Percentiles rank a stretch among this genome's conserved stretches.
phyloP scores from a whole-genome alignment of 2,113 vertebrate species.

The Morone chrysops region DNA sequence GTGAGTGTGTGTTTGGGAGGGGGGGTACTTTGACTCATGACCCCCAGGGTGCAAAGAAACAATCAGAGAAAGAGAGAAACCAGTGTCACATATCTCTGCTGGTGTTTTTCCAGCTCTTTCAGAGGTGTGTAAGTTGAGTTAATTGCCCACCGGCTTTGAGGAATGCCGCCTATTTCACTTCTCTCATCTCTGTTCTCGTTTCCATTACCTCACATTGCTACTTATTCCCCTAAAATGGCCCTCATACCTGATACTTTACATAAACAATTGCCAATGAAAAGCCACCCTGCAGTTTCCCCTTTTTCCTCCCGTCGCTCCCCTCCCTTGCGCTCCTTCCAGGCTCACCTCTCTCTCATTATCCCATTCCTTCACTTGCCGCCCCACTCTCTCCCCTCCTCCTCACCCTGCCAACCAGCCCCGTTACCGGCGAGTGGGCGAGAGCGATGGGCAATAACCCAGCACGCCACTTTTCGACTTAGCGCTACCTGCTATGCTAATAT shows the following conservation, averaged over 20 bases:
- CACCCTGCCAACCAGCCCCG: constrained; percentile 47
- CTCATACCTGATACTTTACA: constrained; percentile 71
- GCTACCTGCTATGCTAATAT: constrained; percentile 99
- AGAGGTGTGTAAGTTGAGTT: constrained; percentile 49
- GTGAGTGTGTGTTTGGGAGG: background rate
- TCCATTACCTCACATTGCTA: constrained; percentile 68
- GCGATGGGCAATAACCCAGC: constrained; percentile 88
- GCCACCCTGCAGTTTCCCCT: constrained; percentile 74
- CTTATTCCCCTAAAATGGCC: constrained; percentile 58
- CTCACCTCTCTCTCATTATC: constrained; percentile 75
- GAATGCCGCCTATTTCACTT: constrained; percentile 49
- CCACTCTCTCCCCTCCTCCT: background rate
- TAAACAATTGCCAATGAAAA: constrained; percentile 83
- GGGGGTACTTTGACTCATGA: background rate
- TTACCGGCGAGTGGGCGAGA: constrained; percentile 80
- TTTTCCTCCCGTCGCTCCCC: constrained; percentile 41
- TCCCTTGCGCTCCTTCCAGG: constrained; percentile 51
- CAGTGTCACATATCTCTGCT: constrained; percentile 9
- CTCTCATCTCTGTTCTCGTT: constrained; percentile 54
- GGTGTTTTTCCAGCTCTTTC: constrained; percentile 16
- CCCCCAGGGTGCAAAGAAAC: background rate
- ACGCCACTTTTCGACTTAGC: constrained; percentile 82
- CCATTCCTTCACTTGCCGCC: constrained; percentile 57
- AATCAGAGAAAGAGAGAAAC: background rate
- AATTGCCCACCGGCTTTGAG: constrained; percentile 52